Conservation (phyloP, 92 coral and sea anemone genomes). For the Virgularia gustaviana region DNA sequence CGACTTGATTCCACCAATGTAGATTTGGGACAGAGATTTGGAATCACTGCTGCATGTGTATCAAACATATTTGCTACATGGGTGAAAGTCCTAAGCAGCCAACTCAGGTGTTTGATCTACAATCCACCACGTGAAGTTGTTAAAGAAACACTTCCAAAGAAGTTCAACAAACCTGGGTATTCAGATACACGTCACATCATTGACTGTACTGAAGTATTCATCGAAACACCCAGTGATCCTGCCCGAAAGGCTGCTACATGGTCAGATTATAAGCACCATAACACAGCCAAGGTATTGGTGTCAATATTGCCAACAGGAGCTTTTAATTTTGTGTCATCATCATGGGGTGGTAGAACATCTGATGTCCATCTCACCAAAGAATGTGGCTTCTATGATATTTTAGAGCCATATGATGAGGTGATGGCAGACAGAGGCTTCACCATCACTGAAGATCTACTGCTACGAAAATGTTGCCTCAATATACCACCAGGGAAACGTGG, state of each 20-base stretch:
- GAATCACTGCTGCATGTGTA: slow-evolving; percentile 6
- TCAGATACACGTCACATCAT: no score
- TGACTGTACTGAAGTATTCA: no score
- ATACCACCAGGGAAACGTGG: slow-evolving; percentile 56
- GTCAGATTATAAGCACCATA: not conserved
- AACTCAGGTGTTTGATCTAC: slow-evolving; percentile 51
- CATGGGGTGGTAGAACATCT: not conserved
- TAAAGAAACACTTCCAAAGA: slow-evolving; percentile 51
- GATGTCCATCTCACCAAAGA: not conserved
- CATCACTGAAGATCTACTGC: slow-evolving; percentile 43
- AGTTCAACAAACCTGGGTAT: slow-evolving; percentile 58
- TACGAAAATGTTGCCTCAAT: slow-evolving; percentile 24
- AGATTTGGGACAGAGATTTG: slow-evolving; percentile 3
- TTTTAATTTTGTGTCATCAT: not conserved
- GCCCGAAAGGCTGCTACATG: no score
- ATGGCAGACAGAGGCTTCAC: slow-evolving; percentile 60
- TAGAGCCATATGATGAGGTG: slow-evolving; percentile 54
- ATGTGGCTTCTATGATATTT: slow-evolving; percentile 18
- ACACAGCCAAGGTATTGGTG: not conserved
- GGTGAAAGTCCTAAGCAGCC: slow-evolving; percentile 49
- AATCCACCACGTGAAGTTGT: slow-evolving; percentile 48
- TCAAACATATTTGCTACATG: slow-evolving; percentile 53
- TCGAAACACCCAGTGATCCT: no score
- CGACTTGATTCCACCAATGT: slow-evolving; percentile 1
- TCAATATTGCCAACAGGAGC: not conserved